Evolutionary conservation across 2,113 vertebrate species (phyloP).

Genomic region (Penelope pileata): DNA sequence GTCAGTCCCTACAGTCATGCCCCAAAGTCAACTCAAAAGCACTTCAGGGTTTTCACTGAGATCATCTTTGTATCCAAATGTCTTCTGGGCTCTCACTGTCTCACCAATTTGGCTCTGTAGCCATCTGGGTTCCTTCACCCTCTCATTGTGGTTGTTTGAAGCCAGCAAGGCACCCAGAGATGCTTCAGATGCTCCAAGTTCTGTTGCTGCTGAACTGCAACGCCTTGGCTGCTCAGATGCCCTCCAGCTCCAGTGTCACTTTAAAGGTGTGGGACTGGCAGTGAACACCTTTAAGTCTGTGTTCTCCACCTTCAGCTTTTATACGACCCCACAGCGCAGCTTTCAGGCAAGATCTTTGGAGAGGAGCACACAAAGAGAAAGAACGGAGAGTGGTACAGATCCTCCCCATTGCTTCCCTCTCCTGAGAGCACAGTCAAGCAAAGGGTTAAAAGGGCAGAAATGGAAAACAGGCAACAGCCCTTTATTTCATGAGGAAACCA

Average conservation of each 20-base stretch:
- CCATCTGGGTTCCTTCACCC: no score
- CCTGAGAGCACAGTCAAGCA: background rate
- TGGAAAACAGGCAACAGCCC: background rate
- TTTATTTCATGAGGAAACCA: background rate
- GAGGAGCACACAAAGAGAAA: accelerated
- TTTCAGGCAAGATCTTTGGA: background rate
- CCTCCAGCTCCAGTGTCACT: accelerated
- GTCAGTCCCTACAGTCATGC: no score
- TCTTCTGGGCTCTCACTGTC: no score
- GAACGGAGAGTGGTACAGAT: accelerated
- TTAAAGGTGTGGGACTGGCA: background rate
- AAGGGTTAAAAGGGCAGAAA: accelerated
- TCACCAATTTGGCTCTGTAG: no score
- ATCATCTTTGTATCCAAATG: no score
- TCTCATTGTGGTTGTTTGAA: no score
- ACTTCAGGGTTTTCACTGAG: no score
- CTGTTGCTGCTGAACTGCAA: no score
- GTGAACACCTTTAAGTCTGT: background rate
- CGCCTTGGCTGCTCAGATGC: no score
- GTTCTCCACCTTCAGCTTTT: background rate
- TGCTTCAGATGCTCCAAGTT: no score
- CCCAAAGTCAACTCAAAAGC: no score
- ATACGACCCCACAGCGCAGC: accelerated
- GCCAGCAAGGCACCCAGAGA: no score
- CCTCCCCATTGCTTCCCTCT: accelerated